Conservation (phyloP, 1,140 invertebrate genomes). For the Pogonomyrmex californicus region DNA sequence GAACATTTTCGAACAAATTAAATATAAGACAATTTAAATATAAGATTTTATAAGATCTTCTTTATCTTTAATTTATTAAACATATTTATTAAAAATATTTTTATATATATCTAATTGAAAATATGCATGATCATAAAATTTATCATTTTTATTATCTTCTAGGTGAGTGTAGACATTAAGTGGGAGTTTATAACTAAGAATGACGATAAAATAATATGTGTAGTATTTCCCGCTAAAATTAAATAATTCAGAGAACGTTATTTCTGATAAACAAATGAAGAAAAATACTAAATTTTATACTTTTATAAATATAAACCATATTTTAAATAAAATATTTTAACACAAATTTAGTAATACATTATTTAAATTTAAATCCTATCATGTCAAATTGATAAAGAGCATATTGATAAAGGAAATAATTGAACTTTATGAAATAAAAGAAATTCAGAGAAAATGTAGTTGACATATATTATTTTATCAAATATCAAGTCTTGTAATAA, state of each 20-base stretch:
- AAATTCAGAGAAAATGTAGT: conserved; percentile 68
- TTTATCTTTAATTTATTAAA: conserved; percentile 3
- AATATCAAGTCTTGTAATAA: conserved; percentile 51
- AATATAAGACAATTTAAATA: background rate
- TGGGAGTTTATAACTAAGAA: conserved; percentile 90
- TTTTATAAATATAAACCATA: conserved; percentile 85
- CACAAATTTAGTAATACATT: background rate
- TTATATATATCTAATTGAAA: background rate
- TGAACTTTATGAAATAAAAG: background rate
- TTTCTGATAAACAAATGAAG: conserved; percentile 28
- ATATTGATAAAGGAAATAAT: conserved; percentile 37
- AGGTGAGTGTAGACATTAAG: conserved; percentile 90
- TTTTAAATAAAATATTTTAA: conserved; percentile 9
- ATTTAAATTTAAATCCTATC: conserved; percentile 12
- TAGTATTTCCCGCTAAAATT: conserved; percentile 88
- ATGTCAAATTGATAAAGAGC: no score
- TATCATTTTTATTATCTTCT: conserved; percentile 41
- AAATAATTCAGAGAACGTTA: conserved; percentile 49
- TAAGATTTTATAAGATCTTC: background rate
- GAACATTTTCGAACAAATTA: background rate
- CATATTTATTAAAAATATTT: conserved; percentile 12
- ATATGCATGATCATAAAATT: background rate
- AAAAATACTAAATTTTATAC: conserved; percentile 14
- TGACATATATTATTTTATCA: conserved; percentile 67
- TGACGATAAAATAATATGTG: conserved; percentile 89